Percentiles rank a stretch among this genome's conserved stretches.
Conservation (phyloP, 1,140 invertebrate species). For the Notospermus geniculatus region DNA sequence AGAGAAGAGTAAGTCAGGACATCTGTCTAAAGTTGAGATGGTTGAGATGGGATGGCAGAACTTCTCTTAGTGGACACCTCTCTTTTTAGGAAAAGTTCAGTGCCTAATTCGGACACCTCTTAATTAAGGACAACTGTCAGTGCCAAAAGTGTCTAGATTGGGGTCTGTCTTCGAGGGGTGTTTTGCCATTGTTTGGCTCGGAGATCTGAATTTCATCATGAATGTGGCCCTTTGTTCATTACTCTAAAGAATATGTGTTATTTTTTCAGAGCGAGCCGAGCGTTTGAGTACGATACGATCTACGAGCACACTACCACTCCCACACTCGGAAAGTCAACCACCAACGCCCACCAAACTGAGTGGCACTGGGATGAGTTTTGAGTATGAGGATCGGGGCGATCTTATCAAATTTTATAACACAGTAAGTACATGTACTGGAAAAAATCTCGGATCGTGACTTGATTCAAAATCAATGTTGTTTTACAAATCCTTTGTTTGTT, state of each 20-base stretch:
- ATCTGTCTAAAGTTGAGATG: background rate
- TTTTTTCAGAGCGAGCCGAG: conserved; percentile 37
- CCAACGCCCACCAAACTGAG: conserved; percentile 65
- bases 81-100: background rate
- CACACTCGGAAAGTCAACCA: conserved; percentile 56
- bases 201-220: background rate
- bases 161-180: too few relatives aligned
- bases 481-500: conserved; percentile 13
- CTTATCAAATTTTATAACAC: conserved; percentile 93
- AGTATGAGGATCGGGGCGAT: conserved; percentile 69
- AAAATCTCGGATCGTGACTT: background rate
- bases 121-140: too few relatives aligned
- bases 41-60: too few relatives aligned
- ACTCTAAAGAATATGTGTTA: conserved; percentile 3
- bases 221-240: background rate
- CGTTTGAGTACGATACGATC: conserved; percentile 52
- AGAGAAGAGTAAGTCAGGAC: conserved; percentile 46
- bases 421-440: conserved; percentile 34
- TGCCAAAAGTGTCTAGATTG: too few relatives aligned
- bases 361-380: conserved; percentile 63
- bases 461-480: background rate
- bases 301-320: conserved; percentile 56
- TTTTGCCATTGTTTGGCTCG: too few relatives aligned
- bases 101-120: too few relatives aligned
- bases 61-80: too few relatives aligned